These are phyloP conservation scores for Gouania willdenowi DNA, from an alignment of 2,797 vertebrate genomes.

Conservation along the genomic window DNA sequence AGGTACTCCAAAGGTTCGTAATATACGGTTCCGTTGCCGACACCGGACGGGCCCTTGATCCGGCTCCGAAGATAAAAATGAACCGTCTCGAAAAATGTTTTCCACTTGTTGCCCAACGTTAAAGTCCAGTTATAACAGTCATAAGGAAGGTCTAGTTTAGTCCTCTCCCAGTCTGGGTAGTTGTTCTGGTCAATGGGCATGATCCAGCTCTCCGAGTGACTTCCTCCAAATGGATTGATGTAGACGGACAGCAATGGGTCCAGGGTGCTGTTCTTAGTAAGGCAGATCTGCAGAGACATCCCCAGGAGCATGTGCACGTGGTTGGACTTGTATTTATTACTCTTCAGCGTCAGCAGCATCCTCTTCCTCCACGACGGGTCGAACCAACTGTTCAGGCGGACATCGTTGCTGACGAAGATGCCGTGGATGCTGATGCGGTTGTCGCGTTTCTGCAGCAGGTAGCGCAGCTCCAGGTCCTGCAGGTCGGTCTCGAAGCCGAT, in stretches of 20 bases:
- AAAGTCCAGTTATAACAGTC: constrained; percentile 98
- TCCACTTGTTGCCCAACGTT: constrained; percentile 96
- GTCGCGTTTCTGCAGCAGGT: constrained; percentile 87
- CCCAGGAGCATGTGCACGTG: constrained; percentile 97
- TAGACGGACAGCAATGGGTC: constrained; percentile 93
- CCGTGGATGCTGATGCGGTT: constrained; percentile 87
- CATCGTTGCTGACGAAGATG: constrained; percentile 97
- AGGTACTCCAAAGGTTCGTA: constrained; percentile 93
- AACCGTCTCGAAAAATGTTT: constrained; percentile 97
- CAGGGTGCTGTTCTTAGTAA: constrained; percentile 96
- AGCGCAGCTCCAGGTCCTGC: constrained; percentile 90
- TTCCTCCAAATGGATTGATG: constrained; percentile 96
- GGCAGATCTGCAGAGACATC: constrained; percentile 93
- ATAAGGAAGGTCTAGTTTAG: constrained; percentile 89
- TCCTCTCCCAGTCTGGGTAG: constrained; percentile 98
- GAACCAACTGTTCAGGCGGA: constrained; percentile 96
- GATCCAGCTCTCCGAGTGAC: constrained; percentile 98
- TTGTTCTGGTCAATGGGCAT: constrained; percentile 92
- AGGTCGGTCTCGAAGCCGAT: constrained; percentile 95
- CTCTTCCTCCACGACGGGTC: constrained; percentile 95
- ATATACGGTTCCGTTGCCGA: constrained; percentile 84
- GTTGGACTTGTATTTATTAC: constrained; percentile 96
- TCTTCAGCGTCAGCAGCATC: constrained; percentile 96
- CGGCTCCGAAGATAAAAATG: constrained; percentile 95
- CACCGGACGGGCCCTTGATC: constrained; percentile 79